Conservation (phyloP, 2,888 invertebrate species). For the Flexamia atlantica region DNA sequence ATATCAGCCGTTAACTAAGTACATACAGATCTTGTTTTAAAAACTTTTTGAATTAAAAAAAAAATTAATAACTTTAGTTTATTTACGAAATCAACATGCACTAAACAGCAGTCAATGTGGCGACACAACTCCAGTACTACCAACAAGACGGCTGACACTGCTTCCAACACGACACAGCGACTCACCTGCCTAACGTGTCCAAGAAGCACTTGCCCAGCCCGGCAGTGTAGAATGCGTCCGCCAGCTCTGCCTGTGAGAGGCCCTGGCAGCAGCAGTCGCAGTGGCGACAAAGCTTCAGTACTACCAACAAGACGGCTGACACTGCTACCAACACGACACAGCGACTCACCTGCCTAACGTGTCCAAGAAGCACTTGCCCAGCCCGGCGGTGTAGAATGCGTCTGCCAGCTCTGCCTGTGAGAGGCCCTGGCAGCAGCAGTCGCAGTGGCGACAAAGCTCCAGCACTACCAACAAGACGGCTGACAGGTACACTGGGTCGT, state of each 20-base stretch:
- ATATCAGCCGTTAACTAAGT: too few relatives aligned
- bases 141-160: slow-evolving; percentile 68
- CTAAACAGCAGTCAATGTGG: slow-evolving; percentile 69
- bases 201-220: slow-evolving; percentile 69
- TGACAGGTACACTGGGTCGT: slow-evolving; percentile 69
- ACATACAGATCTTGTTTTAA: too few relatives aligned
- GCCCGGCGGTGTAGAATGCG: slow-evolving; percentile 68
- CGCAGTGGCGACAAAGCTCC: slow-evolving; percentile 69
- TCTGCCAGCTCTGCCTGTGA: slow-evolving; percentile 66
- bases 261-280: slow-evolving; percentile 68
- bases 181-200: slow-evolving; percentile 68
- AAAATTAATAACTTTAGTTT: too few relatives aligned
- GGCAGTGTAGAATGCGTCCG: slow-evolving; percentile 67
- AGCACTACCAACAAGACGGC: slow-evolving; percentile 69
- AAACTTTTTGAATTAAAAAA: too few relatives aligned
- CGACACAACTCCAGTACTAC: slow-evolving; percentile 70
- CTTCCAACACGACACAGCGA: too few relatives aligned
- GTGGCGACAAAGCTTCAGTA: slow-evolving; percentile 69
- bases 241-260: slow-evolving; percentile 65
- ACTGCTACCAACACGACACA: slow-evolving; percentile 29
- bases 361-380: slow-evolving; percentile 68
- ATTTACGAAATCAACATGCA: too few relatives aligned
- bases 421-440: slow-evolving; percentile 66
- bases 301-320: slow-evolving; percentile 68
- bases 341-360: slow-evolving; percentile 67